These are phyloP conservation scores for Lagodon rhomboides DNA, from an alignment of 2,797 vertebrate genomes.

Conservation along the genomic window DNA sequence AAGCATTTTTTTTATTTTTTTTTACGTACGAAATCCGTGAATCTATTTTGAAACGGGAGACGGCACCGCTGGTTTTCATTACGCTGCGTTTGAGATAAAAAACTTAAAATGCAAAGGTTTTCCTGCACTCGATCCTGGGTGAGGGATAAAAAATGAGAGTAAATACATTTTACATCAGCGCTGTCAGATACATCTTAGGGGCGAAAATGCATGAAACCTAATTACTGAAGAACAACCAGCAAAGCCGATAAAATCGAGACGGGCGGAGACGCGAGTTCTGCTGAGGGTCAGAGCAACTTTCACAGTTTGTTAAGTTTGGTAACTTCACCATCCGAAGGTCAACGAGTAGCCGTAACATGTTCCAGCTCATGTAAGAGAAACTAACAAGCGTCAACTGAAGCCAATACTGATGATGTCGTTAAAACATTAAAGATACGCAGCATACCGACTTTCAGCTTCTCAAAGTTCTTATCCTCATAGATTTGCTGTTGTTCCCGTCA, in stretches of 20 bases:
- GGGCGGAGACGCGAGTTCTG: not conserved
- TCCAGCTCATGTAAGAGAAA: not conserved
- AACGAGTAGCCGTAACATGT: not conserved
- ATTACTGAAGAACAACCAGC: slow-evolving; percentile 21
- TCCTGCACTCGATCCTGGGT: not conserved
- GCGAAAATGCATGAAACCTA: slow-evolving; percentile 39
- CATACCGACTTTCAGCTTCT: too few species aligned
- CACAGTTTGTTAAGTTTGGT: not conserved
- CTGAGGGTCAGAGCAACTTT: slow-evolving; percentile 3
- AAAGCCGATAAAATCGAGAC: slow-evolving; percentile 19
- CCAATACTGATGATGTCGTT: too few species aligned
- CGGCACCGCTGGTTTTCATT: not conserved
- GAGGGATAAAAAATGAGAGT: not conserved
- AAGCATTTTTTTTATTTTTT: too few species aligned
- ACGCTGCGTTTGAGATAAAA: not conserved
- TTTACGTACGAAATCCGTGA: too few species aligned
- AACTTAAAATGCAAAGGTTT: slow-evolving; percentile 9
- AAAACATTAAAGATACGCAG: too few species aligned
- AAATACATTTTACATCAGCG: slow-evolving; percentile 37
- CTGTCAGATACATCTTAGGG: slow-evolving; percentile 15
- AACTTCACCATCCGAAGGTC: not conserved
- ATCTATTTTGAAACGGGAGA: not conserved
- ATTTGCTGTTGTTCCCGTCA: too few species aligned
- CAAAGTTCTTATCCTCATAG: too few species aligned
- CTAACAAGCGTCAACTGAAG: not conserved